Conservation (phyloP, 2,888 invertebrate species). For the Leucania comma region DNA sequence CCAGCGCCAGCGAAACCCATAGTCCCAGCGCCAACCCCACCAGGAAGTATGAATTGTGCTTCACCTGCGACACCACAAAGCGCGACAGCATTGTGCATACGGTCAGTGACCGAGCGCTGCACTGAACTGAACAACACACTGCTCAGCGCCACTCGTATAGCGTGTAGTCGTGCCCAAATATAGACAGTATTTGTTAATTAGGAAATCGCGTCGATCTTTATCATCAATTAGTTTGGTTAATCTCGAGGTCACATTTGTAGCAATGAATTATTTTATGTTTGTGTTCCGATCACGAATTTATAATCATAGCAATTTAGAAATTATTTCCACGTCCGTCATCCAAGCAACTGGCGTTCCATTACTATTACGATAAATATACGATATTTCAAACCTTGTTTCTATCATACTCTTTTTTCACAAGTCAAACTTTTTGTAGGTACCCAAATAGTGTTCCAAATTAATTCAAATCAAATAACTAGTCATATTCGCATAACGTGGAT, state of each 20-base stretch:
- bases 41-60: constrained; percentile 91
- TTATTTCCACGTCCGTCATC: not conserved
- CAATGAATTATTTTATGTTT: constrained; percentile 23
- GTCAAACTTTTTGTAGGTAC: no score
- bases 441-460: no score
- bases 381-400: no score
- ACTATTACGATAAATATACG: not conserved
- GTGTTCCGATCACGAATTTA: constrained; percentile 33
- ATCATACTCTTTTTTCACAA: not conserved
- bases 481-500: not conserved
- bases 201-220: constrained; percentile 55
- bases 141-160: not conserved
- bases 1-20: constrained; percentile 88
- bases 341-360: constrained; percentile 7
- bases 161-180: constrained; percentile 27
- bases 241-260: constrained; percentile 53
- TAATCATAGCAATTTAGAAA: constrained; percentile 26
- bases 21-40: constrained; percentile 90
- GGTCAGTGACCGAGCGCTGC: constrained; percentile 20
- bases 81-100: constrained; percentile 81
- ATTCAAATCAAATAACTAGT: no score
- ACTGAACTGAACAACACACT: constrained; percentile 1
- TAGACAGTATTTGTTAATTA: constrained; percentile 36
- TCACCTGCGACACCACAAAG: constrained; percentile 86
- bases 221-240: constrained; percentile 58